Conservation (phyloP, 2,797 vertebrate species). For the Lagodon rhomboides region DNA sequence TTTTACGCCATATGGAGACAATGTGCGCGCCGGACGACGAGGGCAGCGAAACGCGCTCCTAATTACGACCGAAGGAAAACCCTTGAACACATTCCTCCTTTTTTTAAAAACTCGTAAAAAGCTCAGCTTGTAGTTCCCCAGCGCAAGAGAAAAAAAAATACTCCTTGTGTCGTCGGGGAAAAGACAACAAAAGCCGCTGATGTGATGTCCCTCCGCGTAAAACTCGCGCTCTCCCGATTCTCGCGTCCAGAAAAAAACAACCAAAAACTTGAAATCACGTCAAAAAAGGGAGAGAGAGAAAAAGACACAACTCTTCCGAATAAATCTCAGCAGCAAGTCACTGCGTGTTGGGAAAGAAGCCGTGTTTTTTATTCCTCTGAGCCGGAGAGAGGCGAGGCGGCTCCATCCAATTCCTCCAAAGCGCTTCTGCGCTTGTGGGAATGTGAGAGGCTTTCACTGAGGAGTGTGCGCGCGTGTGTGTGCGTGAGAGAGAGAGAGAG, state of each 20-base stretch:
- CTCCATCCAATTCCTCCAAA: slow-evolving; percentile 57
- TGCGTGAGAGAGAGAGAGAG: neutral
- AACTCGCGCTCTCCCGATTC: slow-evolving; percentile 35
- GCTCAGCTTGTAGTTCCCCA: slow-evolving; percentile 3
- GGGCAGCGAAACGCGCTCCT: slow-evolving; percentile 39
- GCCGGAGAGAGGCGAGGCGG: slow-evolving; percentile 39
- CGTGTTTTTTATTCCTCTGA: slow-evolving; percentile 47
- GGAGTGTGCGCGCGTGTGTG: neutral
- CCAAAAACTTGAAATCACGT: slow-evolving; percentile 53
- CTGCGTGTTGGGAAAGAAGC: neutral
- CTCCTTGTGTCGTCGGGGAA: neutral
- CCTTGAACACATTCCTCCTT: slow-evolving; percentile 11
- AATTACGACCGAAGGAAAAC: slow-evolving; percentile 36
- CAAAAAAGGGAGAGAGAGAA: neutral
- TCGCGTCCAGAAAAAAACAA: neutral
- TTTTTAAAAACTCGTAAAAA: slow-evolving; percentile 35
- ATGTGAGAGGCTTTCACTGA: slow-evolving; percentile 54
- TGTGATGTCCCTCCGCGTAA: slow-evolving; percentile 53
- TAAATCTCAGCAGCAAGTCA: neutral
- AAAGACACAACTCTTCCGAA: rapidly evolving
- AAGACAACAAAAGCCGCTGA: slow-evolving; percentile 1
- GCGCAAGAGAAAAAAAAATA: neutral
- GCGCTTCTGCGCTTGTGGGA: slow-evolving; percentile 61
- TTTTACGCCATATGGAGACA: slow-evolving; percentile 42
- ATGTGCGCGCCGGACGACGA: slow-evolving; percentile 47